Conservation (phyloP, 2,888 invertebrate species). For the Acanthacorydalis orientalis region DNA sequence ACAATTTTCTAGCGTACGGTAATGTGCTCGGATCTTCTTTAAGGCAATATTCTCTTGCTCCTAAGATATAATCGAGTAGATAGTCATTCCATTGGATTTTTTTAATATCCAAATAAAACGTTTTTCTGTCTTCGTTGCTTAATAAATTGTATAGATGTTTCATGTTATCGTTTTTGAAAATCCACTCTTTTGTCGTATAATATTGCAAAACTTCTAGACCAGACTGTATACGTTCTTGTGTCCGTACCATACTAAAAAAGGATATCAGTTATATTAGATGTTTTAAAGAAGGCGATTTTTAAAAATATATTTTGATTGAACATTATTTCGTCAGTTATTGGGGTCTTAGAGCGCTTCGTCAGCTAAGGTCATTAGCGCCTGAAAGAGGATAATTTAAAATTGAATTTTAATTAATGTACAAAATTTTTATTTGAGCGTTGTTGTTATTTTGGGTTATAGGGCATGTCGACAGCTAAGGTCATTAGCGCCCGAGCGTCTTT, state of each 20-base stretch:
- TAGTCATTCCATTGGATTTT: slow-evolving; percentile 45
- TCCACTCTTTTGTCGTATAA: slow-evolving; percentile 71
- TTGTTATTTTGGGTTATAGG: too few species aligned
- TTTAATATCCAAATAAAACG: slow-evolving; percentile 38
- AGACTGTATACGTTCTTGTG: slow-evolving; percentile 41
- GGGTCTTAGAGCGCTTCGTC: too few species aligned
- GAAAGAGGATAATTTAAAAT: too few species aligned
- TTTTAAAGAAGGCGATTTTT: not conserved
- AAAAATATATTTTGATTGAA: too few species aligned
- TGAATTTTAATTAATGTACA: too few species aligned
- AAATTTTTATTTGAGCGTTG: too few species aligned
- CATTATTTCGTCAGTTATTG: too few species aligned
- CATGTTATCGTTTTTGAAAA: slow-evolving; percentile 48
- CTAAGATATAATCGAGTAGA: slow-evolving; percentile 54
- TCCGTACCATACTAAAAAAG: slow-evolving; percentile 36
- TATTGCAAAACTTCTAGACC: slow-evolving; percentile 54
- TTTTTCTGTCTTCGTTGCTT: slow-evolving; percentile 34
- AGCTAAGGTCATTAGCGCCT: too few species aligned
- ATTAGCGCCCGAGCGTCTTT: too few species aligned
- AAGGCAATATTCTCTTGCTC: slow-evolving; percentile 67
- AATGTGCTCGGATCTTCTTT: slow-evolving; percentile 67
- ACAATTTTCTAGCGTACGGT: slow-evolving; percentile 43
- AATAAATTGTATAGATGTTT: slow-evolving; percentile 30
- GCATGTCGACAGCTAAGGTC: too few species aligned
- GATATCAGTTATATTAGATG: not conserved